A percentile compares a stretch with the other conserved stretches of the same genome.
Evolutionary conservation across 2,797 vertebrate genomes (phyloP).

Genomic region (Mus caroli): DNA sequence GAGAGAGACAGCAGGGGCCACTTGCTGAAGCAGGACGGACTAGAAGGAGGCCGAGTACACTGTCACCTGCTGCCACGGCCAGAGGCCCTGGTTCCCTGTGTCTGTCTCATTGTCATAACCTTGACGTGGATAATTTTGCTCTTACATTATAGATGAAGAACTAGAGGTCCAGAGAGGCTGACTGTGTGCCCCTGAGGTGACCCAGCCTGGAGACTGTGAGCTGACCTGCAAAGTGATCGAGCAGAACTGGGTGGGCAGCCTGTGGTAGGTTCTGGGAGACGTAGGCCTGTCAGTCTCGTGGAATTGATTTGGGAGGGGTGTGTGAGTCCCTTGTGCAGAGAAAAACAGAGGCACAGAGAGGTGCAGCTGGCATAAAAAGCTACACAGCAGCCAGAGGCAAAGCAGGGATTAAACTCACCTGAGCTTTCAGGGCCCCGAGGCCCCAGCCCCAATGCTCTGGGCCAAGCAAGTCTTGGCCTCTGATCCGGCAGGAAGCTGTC

Average conservation of each 20-base stretch:
- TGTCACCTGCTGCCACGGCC: background rate
- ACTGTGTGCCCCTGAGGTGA: background rate
- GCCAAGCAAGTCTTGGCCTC: background rate
- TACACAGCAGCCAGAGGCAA: background rate
- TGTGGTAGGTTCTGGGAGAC: background rate
- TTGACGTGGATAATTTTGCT: background rate
- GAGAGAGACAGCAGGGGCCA: background rate
- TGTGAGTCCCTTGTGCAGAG: background rate
- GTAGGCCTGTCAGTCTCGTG: background rate
- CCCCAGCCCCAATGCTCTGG: background rate
- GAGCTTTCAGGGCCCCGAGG: background rate
- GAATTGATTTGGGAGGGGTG: background rate
- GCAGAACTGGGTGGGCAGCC: background rate
- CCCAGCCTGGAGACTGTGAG: background rate
- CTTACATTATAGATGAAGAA: slow-evolving; percentile 44
- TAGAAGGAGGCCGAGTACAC: background rate
- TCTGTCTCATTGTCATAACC: background rate
- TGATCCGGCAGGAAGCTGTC: background rate
- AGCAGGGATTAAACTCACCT: background rate
- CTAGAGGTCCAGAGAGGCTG: slow-evolving; percentile 40
- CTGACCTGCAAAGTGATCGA: slow-evolving; percentile 1
- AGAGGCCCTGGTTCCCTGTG: background rate
- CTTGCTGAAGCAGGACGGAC: background rate
- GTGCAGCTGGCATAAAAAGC: background rate
- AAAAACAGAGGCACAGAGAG: slow-evolving; percentile 44